Conservation (phyloP, 2,113 vertebrate genomes). For the Kryptolebias marmoratus region DNA sequence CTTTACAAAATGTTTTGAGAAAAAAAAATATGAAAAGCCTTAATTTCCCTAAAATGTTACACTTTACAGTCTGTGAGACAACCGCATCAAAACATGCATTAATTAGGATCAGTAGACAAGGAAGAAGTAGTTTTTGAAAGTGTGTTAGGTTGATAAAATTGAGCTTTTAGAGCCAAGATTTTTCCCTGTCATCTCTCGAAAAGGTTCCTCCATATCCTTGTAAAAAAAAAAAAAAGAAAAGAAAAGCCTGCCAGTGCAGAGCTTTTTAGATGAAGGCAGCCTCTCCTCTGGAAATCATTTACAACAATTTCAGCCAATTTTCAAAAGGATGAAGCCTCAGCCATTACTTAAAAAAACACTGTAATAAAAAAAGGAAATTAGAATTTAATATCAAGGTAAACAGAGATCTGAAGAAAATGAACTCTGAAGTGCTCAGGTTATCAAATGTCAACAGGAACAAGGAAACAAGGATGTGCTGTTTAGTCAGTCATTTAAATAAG, state of each 20-base stretch:
- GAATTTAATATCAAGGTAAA: slow-evolving; percentile 25
- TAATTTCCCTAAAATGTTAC: no score
- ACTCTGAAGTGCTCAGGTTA: slow-evolving; percentile 12
- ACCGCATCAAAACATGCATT: background rate
- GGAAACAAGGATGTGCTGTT: slow-evolving; percentile 1
- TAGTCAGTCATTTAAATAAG: slow-evolving; percentile 1
- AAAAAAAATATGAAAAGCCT: no score
- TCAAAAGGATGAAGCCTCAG: slow-evolving; percentile 25
- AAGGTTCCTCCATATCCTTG: background rate
- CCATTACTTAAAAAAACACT: slow-evolving; percentile 20
- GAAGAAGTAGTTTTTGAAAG: background rate
- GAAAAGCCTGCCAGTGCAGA: slow-evolving; percentile 3
- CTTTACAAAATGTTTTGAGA: no score
- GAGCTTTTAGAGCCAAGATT: background rate
- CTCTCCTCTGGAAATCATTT: slow-evolving; percentile 27
- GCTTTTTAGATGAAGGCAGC: slow-evolving; percentile 50
- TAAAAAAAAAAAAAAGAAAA: background rate
- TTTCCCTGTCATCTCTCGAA: background rate
- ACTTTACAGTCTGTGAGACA: slow-evolving; percentile 4
- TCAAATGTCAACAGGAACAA: slow-evolving; percentile 6
- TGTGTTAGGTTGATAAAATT: background rate
- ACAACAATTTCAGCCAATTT: slow-evolving; percentile 45
- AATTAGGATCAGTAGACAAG: no score
- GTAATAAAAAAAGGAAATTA: slow-evolving; percentile 35
- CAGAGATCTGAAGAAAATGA: slow-evolving; percentile 1